Conservation (phyloP, 1,140 invertebrate genomes). For the Pogonomyrmex californicus region DNA sequence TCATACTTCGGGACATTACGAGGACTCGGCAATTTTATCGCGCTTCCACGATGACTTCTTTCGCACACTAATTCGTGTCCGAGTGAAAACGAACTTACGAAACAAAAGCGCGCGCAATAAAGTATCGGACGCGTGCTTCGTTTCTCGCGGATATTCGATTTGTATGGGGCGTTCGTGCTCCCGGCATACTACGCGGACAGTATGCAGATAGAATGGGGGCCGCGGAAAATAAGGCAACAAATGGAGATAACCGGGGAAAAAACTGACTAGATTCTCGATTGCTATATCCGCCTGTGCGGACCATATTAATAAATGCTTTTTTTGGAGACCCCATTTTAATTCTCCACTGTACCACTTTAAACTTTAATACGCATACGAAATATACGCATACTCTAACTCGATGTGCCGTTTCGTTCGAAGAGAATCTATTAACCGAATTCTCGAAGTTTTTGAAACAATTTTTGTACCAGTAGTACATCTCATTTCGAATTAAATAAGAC, state of each 20-base stretch:
- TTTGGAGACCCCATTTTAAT: not conserved
- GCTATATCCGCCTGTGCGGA: not conserved
- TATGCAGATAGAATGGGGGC: slow-evolving; percentile 43
- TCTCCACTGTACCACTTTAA: not conserved
- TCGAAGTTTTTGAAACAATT: slow-evolving; percentile 2
- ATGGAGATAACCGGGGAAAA: not conserved
- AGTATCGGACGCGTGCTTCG: slow-evolving; percentile 46
- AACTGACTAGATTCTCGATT: slow-evolving; percentile 28
- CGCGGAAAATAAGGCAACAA: slow-evolving; percentile 33
- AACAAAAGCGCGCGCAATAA: slow-evolving; percentile 51
- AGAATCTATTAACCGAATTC: slow-evolving; percentile 5
- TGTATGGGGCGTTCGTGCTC: slow-evolving; percentile 43
- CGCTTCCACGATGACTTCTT: slow-evolving; percentile 31
- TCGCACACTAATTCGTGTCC: slow-evolving; percentile 45
- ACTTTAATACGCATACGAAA: not conserved
- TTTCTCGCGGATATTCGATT: slow-evolving; percentile 51
- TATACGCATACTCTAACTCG: not conserved
- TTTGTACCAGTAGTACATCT: not conserved
- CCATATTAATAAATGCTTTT: slow-evolving; percentile 5
- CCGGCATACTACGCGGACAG: slow-evolving; percentile 11
- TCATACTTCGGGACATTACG: slow-evolving; percentile 43
- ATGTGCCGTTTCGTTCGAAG: not conserved
- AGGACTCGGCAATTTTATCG: slow-evolving; percentile 41
- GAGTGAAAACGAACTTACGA: slow-evolving; percentile 52
- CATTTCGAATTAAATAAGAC: slow-evolving; percentile 1